Percentiles rank a stretch among this genome's conserved stretches.
phyloP scores from a whole-genome alignment of 2,113 vertebrate genomes.

The Notothenia coriiceps region DNA sequence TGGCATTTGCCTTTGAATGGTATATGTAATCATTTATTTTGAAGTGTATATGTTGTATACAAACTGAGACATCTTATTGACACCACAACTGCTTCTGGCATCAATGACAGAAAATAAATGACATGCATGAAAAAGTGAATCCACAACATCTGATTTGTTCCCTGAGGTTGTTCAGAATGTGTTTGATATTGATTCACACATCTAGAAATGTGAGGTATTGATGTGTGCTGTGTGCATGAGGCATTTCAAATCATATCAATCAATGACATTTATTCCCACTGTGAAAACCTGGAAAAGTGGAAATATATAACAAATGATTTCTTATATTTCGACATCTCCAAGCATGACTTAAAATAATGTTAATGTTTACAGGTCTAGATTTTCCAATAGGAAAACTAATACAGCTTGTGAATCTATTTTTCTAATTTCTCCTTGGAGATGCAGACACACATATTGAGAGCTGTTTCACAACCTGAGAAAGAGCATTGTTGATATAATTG shows the following conservation, averaged over 20 bases:
- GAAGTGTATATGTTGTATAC: not conserved
- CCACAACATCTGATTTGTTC: not conserved
- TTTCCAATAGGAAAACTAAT: not conserved
- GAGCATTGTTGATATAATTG: not conserved
- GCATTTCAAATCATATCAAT: not conserved
- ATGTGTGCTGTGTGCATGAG: not conserved
- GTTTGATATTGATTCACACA: slow-evolving; percentile 14
- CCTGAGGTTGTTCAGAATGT: not conserved
- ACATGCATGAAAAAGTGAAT: not conserved
- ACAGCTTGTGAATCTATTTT: not conserved
- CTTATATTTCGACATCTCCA: not conserved
- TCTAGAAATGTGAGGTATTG: not conserved
- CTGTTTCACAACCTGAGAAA: not conserved
- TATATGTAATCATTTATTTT: not conserved
- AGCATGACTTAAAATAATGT: too few relatives aligned
- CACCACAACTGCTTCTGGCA: not conserved
- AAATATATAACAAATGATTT: not conserved
- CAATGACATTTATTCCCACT: not conserved
- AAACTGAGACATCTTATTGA: not conserved
- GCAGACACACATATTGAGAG: not conserved
- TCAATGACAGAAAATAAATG: not conserved
- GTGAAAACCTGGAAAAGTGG: not conserved
- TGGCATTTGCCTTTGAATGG: not conserved
- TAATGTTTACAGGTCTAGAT: not conserved
- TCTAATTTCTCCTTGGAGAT: not conserved